Conservation (phyloP, 2,797 vertebrate genomes). For the Limosa lapponica region DNA sequence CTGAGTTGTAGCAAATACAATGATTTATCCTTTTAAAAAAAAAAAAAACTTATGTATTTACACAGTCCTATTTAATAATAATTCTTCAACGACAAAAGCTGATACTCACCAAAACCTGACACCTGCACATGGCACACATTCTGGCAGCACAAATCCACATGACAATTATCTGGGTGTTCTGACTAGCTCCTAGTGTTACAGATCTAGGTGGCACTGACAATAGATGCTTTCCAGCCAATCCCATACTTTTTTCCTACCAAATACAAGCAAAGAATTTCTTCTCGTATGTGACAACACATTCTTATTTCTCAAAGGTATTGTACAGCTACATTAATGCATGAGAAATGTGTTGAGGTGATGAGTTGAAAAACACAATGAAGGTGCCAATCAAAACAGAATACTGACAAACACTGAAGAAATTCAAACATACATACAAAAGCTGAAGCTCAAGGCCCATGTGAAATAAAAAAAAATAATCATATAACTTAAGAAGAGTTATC, state of each 20-base stretch:
- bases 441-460: constrained; percentile 31
- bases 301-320: constrained; percentile 63
- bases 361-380: constrained; percentile 57
- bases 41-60: neutral
- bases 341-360: constrained; percentile 51
- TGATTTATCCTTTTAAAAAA: neutral
- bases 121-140: neutral
- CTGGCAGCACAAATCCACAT: neutral
- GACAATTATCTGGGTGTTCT: constrained; percentile 23
- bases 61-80: neutral
- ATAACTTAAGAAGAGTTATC: neutral
- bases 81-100: neutral
- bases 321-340: constrained; percentile 49
- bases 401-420: constrained; percentile 46
- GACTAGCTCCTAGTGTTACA: neutral
- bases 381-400: constrained; percentile 62
- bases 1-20: neutral
- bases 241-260: constrained; percentile 10
- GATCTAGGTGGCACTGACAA: constrained; percentile 29
- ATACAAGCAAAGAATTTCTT: constrained; percentile 44
- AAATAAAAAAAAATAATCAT: neutral
- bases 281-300: neutral
- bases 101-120: neutral
- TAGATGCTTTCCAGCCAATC: constrained; percentile 21
- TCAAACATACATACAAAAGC: constrained; percentile 30